Evolutionary conservation across 1,140 invertebrate species (phyloP), one percentile per base, ranked within the genome.

Genomic region (Dinothrombium tinctorium): DNA sequence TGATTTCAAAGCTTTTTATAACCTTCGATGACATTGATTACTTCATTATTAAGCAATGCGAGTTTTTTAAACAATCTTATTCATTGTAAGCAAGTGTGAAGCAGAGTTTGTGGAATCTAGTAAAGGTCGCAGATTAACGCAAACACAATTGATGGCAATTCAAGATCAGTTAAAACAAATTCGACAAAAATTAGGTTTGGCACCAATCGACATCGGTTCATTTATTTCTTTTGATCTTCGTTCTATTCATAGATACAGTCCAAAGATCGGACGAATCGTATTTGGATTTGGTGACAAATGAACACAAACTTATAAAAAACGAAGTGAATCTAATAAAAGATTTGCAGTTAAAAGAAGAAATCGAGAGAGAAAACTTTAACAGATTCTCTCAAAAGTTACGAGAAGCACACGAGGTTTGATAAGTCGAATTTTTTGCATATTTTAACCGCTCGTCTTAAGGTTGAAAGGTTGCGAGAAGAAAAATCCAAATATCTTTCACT

Each of bases 81-180:
- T 37, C 12, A 3, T 8, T 37, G 20, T 37, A 8, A 3, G 7
- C 24, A 38, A 24, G 37, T 24, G n/a, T 15, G 37, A 38, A 38
- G n/a, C 24, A 25, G 37, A 22, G 2, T 38, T 38, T 15, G 20
- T 26, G 8, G 37, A 38, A 4, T 24, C 37, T 15, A 14, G 12
- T 12, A 38, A 38, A 26, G n/a, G 14, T 4, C 7, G 37, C 15
- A 24, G 37, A 24, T 8, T 9, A 9, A 26, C 20, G 2, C 37
- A 38, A 15, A 21, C 15, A 19, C n/a, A 15, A 8, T n/a, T 38
- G 17, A 14, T 25, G 15, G 15, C 14, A 15, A 14, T 38, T 2
- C 37, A 38, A 38, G 11, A 38, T 8, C 12, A 38, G 24, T 15
- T 38, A 9, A 38, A 38, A 38, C 22, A 26, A 38, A 25, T 38